These are phyloP conservation scores for Betta splendens DNA, from an alignment of 2,797 vertebrate genomes.

Conservation along the genomic window DNA sequence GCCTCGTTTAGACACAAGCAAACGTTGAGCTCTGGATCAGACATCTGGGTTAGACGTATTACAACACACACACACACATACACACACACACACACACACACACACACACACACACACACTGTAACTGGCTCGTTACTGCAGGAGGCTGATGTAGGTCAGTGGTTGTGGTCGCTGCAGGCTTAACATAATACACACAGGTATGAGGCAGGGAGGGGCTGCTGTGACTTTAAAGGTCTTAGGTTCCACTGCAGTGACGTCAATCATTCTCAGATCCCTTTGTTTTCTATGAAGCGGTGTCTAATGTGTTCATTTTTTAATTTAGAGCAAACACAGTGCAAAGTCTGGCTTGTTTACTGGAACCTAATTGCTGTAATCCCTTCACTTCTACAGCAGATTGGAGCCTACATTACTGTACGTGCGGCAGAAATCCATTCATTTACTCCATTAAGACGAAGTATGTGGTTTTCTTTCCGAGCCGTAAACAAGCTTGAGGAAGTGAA, in stretches of 20 bases:
- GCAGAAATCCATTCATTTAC: constrained; percentile 15
- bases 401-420: constrained; percentile 21
- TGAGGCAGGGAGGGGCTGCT: constrained; percentile 15
- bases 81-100: too few relatives aligned
- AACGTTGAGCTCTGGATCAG: constrained; percentile 14
- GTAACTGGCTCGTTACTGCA: constrained; percentile 42
- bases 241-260: constrained; percentile 8
- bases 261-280: background rate
- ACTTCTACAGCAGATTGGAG: too few relatives aligned
- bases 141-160: constrained; percentile 49
- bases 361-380: constrained; percentile 33
- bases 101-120: constrained; percentile 10
- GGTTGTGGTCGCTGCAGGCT: constrained; percentile 47
- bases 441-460: constrained; percentile 20
- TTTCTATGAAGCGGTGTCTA: background rate
- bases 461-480: too few relatives aligned
- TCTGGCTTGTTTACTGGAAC: constrained; percentile 1
- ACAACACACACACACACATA: constrained; percentile 18
- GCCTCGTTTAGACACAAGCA: constrained; percentile 50
- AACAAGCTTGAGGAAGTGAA: too few relatives aligned
- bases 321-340: background rate
- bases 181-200: constrained; percentile 45
- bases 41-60: constrained; percentile 22
- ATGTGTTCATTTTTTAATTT: background rate
- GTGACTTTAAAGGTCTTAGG: constrained; percentile 12